A percentile compares a stretch with the other conserved stretches of the same genome.
These are phyloP conservation scores for Typhlichthys eigenmanni DNA, from an alignment of 2,797 vertebrate genomes.

Conservation along the genomic window DNA sequence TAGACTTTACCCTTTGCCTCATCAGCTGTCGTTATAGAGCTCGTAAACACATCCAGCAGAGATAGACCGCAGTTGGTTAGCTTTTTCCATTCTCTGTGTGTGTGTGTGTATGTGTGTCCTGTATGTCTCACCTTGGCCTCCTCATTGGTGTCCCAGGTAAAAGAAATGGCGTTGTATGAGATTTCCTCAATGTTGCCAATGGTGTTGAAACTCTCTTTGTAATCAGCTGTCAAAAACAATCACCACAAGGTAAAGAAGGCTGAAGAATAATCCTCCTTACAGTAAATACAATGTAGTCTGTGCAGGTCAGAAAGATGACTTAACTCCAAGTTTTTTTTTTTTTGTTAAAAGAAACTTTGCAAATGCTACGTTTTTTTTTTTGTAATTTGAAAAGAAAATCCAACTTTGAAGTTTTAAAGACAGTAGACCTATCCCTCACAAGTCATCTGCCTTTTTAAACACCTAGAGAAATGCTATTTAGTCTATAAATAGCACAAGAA, in stretches of 20 bases:
- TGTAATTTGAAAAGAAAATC: too few relatives aligned
- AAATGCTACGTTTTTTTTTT: too few relatives aligned
- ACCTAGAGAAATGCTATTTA: background rate
- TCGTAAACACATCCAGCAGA: too few relatives aligned
- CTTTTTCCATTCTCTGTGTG: background rate
- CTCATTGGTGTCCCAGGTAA: constrained; percentile 98
- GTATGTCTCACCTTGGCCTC: constrained; percentile 90
- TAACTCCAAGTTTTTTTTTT: too few relatives aligned
- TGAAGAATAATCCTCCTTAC: background rate
- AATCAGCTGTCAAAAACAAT: constrained; percentile 83
- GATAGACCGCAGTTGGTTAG: too few relatives aligned
- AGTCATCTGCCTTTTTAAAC: constrained; percentile 2
- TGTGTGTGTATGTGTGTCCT: background rate
- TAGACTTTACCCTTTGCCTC: too few relatives aligned
- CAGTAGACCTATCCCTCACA: background rate
- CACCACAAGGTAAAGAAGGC: background rate
- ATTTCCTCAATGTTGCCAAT: constrained; percentile 99
- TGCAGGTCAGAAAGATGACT: too few relatives aligned
- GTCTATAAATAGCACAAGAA: constrained; percentile 16
- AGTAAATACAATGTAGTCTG: too few relatives aligned
- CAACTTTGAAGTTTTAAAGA: too few relatives aligned
- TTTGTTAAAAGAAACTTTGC: too few relatives aligned
- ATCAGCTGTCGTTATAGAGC: too few relatives aligned
- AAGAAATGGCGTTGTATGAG: constrained; percentile 96
- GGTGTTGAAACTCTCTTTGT: constrained; percentile 99